These are phyloP conservation scores for Pristionchus fissidentatus DNA, from an alignment of 2,888 invertebrate genomes.

Conservation along the genomic window DNA sequence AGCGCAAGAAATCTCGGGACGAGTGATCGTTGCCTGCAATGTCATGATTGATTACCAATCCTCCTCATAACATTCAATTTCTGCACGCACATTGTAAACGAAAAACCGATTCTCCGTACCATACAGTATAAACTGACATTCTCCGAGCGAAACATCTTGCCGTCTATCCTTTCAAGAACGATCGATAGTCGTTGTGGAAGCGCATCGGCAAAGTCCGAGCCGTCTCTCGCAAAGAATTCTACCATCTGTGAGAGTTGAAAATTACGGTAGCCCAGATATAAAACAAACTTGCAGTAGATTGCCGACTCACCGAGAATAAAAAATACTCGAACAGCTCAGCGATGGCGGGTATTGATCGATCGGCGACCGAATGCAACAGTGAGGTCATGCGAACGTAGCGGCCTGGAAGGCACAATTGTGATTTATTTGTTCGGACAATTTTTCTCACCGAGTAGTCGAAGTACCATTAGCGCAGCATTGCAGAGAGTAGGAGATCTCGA, in stretches of 20 bases:
- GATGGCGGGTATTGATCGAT: conserved; percentile 67
- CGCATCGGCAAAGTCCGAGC: conserved; percentile 16
- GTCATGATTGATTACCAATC: no score
- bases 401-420: conserved; percentile 50
- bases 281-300: neutral
- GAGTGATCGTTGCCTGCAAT: conserved; percentile 18
- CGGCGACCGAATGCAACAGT: conserved; percentile 68
- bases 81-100: no score
- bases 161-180: neutral
- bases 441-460: conserved; percentile 67
- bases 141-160: neutral
- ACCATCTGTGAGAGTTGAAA: conserved; percentile 51
- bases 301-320: conserved; percentile 61
- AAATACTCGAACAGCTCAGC: conserved; percentile 70
- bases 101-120: neutral
- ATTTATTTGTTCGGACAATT: neutral
- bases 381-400: conserved; percentile 73
- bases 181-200: neutral
- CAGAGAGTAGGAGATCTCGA: conserved; percentile 73
- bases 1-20: conserved; percentile 56
- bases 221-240: conserved; percentile 54
- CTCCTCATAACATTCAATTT: no score
- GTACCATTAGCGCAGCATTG: conserved; percentile 71
- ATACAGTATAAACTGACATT: neutral
- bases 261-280: neutral